Evolutionary conservation across 2,797 vertebrate species (phyloP).

Genomic region (Forpus xanthops): DNA sequence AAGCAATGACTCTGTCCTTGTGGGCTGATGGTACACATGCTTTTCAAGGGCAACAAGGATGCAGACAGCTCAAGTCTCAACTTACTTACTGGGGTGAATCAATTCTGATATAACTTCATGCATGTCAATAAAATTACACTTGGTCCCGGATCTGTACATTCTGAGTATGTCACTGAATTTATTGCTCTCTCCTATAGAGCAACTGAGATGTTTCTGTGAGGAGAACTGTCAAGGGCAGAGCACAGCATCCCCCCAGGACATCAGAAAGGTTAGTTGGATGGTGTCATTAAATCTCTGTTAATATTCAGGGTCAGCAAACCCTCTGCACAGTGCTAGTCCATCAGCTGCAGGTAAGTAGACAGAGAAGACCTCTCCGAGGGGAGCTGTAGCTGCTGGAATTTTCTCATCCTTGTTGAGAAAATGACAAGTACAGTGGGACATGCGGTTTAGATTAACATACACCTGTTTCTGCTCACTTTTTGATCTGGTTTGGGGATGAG

Average conservation of each 20-base stretch:
- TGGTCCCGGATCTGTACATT: background rate
- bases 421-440: background rate
- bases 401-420: background rate
- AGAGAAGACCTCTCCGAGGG: accelerated
- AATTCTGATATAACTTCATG: background rate
- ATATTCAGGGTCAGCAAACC: background rate
- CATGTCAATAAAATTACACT: background rate
- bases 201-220: accelerated
- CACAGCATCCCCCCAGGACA: background rate
- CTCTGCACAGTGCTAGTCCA: background rate
- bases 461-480: background rate
- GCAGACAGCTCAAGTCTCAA: background rate
- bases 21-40: background rate
- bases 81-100: background rate
- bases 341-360: background rate
- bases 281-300: no score
- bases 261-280: background rate
- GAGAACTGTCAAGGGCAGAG: background rate
- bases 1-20: background rate
- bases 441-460: background rate
- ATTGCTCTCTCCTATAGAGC: background rate
- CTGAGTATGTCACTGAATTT: background rate
- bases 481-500: background rate
- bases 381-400: background rate
- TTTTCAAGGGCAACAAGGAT: background rate